phyloP scores from a whole-genome alignment of 2,888 invertebrate genomes.

The Diplolepis rosae region DNA sequence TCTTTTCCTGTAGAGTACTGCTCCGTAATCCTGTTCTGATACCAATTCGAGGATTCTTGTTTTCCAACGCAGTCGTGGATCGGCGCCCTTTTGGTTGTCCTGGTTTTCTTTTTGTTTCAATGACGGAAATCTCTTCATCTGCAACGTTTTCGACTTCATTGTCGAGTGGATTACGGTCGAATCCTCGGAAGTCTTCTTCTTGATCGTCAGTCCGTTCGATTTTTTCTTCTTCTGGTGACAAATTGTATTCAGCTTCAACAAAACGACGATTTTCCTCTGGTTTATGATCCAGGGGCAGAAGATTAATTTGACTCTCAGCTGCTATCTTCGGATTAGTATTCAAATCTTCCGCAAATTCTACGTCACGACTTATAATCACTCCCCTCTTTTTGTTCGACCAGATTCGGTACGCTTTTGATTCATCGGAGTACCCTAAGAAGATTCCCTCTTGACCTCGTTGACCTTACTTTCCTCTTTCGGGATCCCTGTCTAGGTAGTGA shows the following conservation, averaged over 20 bases:
- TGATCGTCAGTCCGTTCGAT: neutral
- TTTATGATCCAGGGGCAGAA: neutral
- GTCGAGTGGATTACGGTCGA: too few relatives aligned
- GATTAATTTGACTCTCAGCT: too few relatives aligned
- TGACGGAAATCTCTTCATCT: neutral
- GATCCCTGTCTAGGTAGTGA: too few relatives aligned
- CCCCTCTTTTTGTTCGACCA: conserved; percentile 28
- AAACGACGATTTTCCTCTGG: neutral
- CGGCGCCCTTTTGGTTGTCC: neutral
- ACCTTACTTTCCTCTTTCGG: conserved; percentile 32
- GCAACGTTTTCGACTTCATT: neutral
- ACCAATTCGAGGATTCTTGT: neutral
- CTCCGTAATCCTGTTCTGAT: neutral
- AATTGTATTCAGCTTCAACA: neutral
- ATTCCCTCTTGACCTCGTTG: conserved; percentile 28
- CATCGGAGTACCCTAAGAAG: conserved; percentile 31
- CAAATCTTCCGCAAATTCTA: conserved; percentile 25
- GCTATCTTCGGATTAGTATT: neutral
- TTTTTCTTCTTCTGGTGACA: neutral
- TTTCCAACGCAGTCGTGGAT: neutral
- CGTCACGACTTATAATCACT: conserved; percentile 19
- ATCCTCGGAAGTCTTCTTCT: too few relatives aligned
- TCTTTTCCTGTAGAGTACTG: neutral
- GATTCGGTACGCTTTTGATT: conserved; percentile 32
- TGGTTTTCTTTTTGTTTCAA: neutral